A percentile compares a stretch with the other conserved stretches of the same genome.
These are phyloP conservation scores for Pristionchus fissidentatus DNA, from an alignment of 2,888 invertebrate genomes.

Conservation along the genomic window DNA sequence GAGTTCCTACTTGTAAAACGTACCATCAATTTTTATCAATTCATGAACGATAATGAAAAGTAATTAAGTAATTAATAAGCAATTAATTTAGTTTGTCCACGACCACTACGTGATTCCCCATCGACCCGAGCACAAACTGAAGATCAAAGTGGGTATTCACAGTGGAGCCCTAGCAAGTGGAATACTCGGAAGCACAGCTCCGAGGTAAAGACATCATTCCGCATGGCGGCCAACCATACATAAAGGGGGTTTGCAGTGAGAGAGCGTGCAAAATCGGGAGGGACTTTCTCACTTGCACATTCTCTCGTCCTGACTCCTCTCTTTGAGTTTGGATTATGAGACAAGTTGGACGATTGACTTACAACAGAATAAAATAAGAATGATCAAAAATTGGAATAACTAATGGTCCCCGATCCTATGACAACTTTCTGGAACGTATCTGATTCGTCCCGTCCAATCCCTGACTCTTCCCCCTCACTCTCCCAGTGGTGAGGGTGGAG, in stretches of 20 bases:
- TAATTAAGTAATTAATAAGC: constrained; percentile 50
- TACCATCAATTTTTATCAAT: too few species aligned
- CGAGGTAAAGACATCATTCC: too few species aligned
- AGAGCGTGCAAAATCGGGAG: too few species aligned
- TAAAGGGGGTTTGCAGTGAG: too few species aligned
- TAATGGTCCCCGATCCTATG: too few species aligned
- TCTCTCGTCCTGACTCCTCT: neutral
- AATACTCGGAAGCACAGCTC: constrained; percentile 62
- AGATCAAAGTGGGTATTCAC: constrained; percentile 60
- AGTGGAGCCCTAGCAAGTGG: constrained; percentile 62
- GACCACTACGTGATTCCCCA: constrained; percentile 56
- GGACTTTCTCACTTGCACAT: neutral
- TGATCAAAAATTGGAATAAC: too few species aligned
- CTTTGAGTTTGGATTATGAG: neutral
- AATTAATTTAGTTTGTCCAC: constrained; percentile 31
- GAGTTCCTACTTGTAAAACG: too few species aligned
- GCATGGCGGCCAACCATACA: too few species aligned
- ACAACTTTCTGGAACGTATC: too few species aligned
- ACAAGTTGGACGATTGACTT: neutral
- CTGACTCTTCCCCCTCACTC: too few species aligned
- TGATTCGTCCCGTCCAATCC: too few species aligned
- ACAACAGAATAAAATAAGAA: neutral
- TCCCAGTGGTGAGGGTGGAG: too few species aligned
- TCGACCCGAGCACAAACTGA: constrained; percentile 54
- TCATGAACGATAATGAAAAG: neutral